Evolutionary conservation across 2,888 invertebrate genomes (phyloP), one percentile per base, ranked within the genome.

Genomic region (Ophraella communa): DNA sequence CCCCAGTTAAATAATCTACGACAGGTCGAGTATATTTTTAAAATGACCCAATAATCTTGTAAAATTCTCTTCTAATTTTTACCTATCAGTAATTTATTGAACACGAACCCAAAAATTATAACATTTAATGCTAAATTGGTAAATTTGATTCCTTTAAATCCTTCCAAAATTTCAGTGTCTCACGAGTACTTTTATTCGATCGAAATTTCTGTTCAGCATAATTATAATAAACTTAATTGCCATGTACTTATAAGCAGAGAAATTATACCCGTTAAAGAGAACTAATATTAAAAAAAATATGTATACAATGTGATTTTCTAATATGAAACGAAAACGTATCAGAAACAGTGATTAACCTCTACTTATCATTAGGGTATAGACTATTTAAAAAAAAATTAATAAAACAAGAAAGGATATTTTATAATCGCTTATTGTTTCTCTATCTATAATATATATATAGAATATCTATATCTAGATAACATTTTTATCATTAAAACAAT

Each of bases 321-420:
- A 80, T 80, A 77, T 72, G 81, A 79, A 82, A 82, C 81, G 77
- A 77, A 80, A 80, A 82, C 82, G 82, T 82, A 82, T 82, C 82
- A 82, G 79, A 78, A 81, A 81, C 78, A 80, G 81, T 82, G 81
- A 81, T 81, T 79, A 80, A 81, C 77, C 79, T 78, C 69, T 73
- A 35, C 72, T 76, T n/a, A n/a, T n/a, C n/a, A n/a, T n/a, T n/a
- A n/a, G 67, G 64, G 66, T 66, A 64, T 71, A 71, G 64, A 62
- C 64, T 67, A 66, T 64, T 64, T 61, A 65, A 67, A 66, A 58
- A 39, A n/a, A 39, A 27, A n/a, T n/a, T n/a, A n/a, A n/a, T n/a
- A n/a, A n/a, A n/a, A n/a, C n/a, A n/a, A n/a, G n/a, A 58, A 63
- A 62, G 51, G 24, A 71, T 71, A 66, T 77, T 75, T 74, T 75